Base-by-base conservation (phyloP, 2,797 vertebrate species). In the Eleutherodactylus coqui region DNA sequence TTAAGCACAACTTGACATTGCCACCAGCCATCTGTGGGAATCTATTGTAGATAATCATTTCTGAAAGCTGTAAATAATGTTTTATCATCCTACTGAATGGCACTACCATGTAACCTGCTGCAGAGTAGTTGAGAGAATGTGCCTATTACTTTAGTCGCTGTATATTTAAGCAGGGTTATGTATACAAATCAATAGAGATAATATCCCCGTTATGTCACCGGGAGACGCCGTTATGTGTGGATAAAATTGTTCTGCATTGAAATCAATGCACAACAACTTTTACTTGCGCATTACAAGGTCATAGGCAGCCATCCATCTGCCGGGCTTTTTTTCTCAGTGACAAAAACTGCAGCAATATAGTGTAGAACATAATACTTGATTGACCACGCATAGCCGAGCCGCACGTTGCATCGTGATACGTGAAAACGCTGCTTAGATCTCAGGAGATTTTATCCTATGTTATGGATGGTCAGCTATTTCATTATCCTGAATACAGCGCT, bases 221-320 rank as follows among this genome's bases (percentile, higher is more conserved):
- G 58, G 67, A 84, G 86, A 84, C 67, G 76, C 82, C 29, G 69
- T 84, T 75, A 84, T 79, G 82, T 84, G 79, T 53, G 77, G 76
- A 87, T 87, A 80, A 84, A 84, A 84, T 87, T 87, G 76, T 79
- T 75, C 86, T 87, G 82, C 82, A 84, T 84, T 62, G 82, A 87
- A 87, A 87, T 87, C 86, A 75, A 87, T 87, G 84, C 69, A 75
- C 79, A 80, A 87, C 82, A 87, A 87, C 45, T 87, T 84, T 87
- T 67, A 87, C 82, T 80, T 75, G 55, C 77, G 16, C 77, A 87
- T 87, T 80, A 87, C 86, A 87, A 87, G 86, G 86, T 87, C 86
- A 84, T n/a, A 75, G 55, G 27, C 86, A 80, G 86, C 53, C 86
- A 87, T 87, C 82, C 86, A 84, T 87, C 86, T 76, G 27, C 43